Conservation (phyloP, 2,113 vertebrate species). For the Scopus umbretta region DNA sequence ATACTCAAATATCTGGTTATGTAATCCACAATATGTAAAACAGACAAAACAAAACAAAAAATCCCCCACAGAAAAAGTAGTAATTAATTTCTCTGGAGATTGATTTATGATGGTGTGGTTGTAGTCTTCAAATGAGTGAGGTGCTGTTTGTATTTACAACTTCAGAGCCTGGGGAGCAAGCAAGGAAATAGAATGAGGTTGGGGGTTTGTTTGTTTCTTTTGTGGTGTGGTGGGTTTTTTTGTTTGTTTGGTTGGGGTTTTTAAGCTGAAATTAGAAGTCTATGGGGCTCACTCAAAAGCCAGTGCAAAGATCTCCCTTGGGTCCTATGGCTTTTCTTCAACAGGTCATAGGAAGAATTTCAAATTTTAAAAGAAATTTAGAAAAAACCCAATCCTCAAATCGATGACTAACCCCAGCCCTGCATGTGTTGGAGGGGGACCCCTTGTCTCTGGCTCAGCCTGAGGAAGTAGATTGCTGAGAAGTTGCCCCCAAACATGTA, state of each 20-base stretch:
- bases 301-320: neutral
- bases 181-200: neutral
- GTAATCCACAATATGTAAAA: neutral
- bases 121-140: neutral
- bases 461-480: neutral
- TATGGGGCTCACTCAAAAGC: neutral
- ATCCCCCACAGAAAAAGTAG: neutral
- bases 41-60: neutral
- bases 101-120: neutral
- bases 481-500: neutral
- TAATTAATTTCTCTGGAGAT: neutral
- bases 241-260: neutral
- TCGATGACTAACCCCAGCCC: neutral
- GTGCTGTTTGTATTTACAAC: neutral
- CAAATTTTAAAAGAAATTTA: neutral
- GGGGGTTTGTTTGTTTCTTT: too few relatives aligned
- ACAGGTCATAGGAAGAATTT: neutral
- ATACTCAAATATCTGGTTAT: neutral
- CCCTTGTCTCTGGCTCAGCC: neutral
- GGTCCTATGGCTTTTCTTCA: neutral
- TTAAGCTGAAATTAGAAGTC: neutral
- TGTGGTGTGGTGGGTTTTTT: too few relatives aligned
- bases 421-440: neutral
- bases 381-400: neutral
- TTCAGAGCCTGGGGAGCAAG: neutral